These are phyloP conservation scores for Nephrotoma appendiculata DNA, from an alignment of 2,888 invertebrate species.

Conservation along the genomic window DNA sequence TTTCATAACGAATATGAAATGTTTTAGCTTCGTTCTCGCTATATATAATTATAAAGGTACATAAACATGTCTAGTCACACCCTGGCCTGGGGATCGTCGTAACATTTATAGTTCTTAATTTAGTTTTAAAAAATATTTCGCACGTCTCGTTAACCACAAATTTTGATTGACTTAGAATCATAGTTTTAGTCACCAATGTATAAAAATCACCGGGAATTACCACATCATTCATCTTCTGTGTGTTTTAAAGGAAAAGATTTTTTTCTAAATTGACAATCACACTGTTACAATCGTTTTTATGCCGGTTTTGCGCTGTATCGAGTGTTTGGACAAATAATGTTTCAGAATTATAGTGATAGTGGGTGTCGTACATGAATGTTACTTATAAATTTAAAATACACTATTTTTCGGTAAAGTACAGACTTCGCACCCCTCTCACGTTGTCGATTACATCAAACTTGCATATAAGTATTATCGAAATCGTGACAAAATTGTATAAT, in stretches of 20 bases:
- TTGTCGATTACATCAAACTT: background rate
- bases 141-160: background rate
- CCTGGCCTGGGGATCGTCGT: background rate
- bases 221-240: background rate
- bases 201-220: background rate
- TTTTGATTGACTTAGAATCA: background rate
- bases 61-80: background rate
- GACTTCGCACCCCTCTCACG: background rate
- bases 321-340: background rate
- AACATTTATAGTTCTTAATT: background rate
- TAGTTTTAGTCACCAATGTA: background rate
- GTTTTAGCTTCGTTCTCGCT: background rate
- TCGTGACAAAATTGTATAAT: background rate
- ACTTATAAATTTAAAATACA: too few species aligned
- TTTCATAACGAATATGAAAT: background rate
- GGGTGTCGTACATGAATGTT: background rate
- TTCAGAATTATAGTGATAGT: background rate
- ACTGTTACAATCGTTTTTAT: too few species aligned
- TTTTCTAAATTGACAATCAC: too few species aligned
- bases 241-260: too few species aligned
- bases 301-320: too few species aligned
- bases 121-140: background rate
- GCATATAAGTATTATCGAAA: background rate
- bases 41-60: background rate
- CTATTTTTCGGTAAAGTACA: background rate